phyloP scores from a whole-genome alignment of 2,113 vertebrate genomes.

The Clupea harengus region DNA sequence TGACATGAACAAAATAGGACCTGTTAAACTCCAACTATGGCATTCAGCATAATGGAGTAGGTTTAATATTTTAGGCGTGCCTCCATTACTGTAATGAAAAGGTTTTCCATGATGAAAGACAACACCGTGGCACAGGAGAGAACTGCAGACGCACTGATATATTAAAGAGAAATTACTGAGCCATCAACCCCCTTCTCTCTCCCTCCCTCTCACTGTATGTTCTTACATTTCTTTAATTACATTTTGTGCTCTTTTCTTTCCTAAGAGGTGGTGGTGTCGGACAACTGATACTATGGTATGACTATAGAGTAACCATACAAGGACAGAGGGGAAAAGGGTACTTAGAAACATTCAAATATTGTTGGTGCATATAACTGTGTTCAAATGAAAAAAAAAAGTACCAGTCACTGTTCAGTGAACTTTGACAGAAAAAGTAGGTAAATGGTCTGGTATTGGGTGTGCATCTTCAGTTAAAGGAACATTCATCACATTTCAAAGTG shows the following conservation, averaged over 20 bases:
- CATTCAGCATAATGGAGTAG: conserved; percentile 19
- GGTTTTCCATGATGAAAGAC: conserved; percentile 24
- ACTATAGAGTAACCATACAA: conserved; percentile 33
- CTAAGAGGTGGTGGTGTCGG: conserved; percentile 39
- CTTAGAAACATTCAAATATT: conserved; percentile 32
- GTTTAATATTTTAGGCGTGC: conserved; percentile 23
- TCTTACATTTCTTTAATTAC: conserved; percentile 67
- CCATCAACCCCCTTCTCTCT: conserved; percentile 33
- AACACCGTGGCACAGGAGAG: conserved; percentile 19
- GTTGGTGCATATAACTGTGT: background rate
- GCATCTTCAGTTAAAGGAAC: conserved; percentile 27
- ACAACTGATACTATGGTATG: conserved; percentile 53
- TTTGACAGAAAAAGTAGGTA: conserved; percentile 47
- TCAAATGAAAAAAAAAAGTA: too few relatives aligned
- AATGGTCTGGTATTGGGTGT: background rate
- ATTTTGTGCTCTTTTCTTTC: conserved; percentile 55
- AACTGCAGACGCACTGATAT: conserved; percentile 4
- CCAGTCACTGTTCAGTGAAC: conserved; percentile 37
- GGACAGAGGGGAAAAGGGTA: conserved; percentile 4
- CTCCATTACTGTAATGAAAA: conserved; percentile 37
- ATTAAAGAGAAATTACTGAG: conserved; percentile 33
- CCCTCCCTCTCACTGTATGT: conserved; percentile 30
- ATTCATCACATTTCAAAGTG: conserved; percentile 63
- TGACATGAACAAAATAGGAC: background rate
- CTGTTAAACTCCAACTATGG: background rate